These are phyloP conservation scores for Mixornis gularis DNA, from an alignment of 2,113 vertebrate genomes.

Conservation along the genomic window DNA sequence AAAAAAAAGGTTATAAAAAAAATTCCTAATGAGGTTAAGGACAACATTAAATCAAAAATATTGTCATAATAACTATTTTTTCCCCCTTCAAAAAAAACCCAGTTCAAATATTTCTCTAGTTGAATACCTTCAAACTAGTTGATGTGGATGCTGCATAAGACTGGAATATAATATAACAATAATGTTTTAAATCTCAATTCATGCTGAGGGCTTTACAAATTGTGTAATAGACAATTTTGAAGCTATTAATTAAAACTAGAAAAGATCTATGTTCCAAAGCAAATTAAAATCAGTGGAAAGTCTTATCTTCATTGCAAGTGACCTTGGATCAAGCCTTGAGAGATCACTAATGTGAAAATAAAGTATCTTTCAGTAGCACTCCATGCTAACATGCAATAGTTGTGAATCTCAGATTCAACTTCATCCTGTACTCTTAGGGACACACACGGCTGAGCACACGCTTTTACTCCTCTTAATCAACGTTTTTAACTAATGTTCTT, in stretches of 20 bases:
- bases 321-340: background rate
- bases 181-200: background rate
- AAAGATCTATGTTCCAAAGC: background rate
- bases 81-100: fast-evolving
- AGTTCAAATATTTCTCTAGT: background rate
- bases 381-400: background rate
- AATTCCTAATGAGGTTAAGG: background rate
- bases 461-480: background rate
- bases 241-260: background rate
- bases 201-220: background rate
- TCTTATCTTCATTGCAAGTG: background rate
- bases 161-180: background rate
- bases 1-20: background rate
- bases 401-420: background rate
- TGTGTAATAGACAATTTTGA: background rate
- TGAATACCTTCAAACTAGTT: background rate
- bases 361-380: background rate
- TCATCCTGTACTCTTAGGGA: background rate
- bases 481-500: constrained; percentile 14
- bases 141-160: background rate
- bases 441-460: background rate
- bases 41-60: background rate
- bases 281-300: background rate
- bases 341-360: background rate
- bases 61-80: background rate